Evolutionary conservation across 1,140 invertebrate genomes (phyloP).

Genomic region (Chrysomallon squamiferum): DNA sequence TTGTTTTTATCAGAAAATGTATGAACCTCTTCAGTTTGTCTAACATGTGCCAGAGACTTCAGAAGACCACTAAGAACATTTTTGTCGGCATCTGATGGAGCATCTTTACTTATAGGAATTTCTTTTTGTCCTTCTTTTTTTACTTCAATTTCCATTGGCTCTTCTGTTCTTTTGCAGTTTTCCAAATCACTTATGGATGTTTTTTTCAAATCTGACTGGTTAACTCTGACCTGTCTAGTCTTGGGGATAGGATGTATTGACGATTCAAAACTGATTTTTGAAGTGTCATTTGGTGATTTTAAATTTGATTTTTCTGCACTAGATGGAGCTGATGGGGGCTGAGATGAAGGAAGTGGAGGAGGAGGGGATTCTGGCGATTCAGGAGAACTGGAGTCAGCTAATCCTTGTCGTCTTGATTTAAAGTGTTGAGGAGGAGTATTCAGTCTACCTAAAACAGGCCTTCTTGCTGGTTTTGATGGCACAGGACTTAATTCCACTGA

Average conservation of each 20-base stretch:
- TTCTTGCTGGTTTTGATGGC: too few species aligned
- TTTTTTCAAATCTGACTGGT: too few species aligned
- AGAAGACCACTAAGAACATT: constrained; percentile 15
- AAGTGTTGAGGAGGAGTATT: too few species aligned
- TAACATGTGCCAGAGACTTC: constrained; percentile 12
- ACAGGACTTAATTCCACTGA: too few species aligned
- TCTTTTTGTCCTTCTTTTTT: too few species aligned
- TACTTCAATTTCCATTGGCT: constrained; percentile 10
- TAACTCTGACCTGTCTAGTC: neutral
- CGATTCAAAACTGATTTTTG: too few species aligned
- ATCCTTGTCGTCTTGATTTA: too few species aligned
- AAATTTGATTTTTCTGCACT: constrained; percentile 10
- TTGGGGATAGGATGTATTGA: too few species aligned
- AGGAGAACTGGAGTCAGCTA: too few species aligned
- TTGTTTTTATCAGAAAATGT: neutral
- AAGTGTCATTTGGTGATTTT: constrained; percentile 10
- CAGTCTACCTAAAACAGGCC: too few species aligned
- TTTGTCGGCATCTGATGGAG: neutral
- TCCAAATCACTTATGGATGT: neutral
- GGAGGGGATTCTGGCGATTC: constrained; percentile 10
- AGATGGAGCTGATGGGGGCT: neutral
- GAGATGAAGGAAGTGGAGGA: constrained; percentile 16
- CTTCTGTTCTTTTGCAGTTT: neutral
- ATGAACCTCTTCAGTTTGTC: neutral
- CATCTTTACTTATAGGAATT: too few species aligned